These are phyloP conservation scores for Cheirogaleus medius DNA, from an alignment of 2,113 vertebrate genomes.

Conservation along the genomic window DNA sequence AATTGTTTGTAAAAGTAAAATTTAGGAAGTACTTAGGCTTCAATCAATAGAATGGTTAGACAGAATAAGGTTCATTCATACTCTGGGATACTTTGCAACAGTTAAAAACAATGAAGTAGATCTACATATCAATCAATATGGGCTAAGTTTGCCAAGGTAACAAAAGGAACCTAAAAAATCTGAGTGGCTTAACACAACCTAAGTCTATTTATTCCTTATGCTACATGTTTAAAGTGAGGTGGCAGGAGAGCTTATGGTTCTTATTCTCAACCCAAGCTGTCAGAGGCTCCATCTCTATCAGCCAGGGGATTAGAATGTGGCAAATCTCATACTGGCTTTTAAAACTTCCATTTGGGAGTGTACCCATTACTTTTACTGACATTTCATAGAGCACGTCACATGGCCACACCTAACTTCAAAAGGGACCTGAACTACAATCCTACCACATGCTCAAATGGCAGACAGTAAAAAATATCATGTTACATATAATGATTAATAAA, in stretches of 20 bases:
- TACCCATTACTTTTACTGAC: neutral
- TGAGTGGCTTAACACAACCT: constrained; percentile 24
- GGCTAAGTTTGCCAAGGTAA: constrained; percentile 36
- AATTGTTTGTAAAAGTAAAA: constrained; percentile 48
- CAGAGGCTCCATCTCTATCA: neutral
- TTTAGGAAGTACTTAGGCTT: constrained; percentile 15
- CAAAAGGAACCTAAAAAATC: constrained; percentile 47
- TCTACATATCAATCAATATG: neutral
- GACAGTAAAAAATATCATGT: neutral
- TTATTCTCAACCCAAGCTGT: constrained; percentile 24
- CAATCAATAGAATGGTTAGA: neutral
- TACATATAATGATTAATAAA: constrained; percentile 39
- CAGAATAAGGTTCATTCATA: constrained; percentile 27
- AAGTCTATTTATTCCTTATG: constrained; percentile 9
- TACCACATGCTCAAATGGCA: neutral
- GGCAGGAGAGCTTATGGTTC: neutral
- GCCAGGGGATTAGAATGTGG: neutral
- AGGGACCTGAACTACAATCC: neutral
- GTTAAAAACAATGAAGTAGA: constrained; percentile 1
- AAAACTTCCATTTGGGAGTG: constrained; percentile 29
- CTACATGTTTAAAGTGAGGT: constrained; percentile 34
- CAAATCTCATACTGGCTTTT: constrained; percentile 31
- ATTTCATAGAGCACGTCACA: constrained; percentile 43
- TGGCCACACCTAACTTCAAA: constrained; percentile 21
- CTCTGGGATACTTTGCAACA: neutral